phyloP scores from a whole-genome alignment of 2,113 vertebrate species.

The Semicossyphus pulcher region DNA sequence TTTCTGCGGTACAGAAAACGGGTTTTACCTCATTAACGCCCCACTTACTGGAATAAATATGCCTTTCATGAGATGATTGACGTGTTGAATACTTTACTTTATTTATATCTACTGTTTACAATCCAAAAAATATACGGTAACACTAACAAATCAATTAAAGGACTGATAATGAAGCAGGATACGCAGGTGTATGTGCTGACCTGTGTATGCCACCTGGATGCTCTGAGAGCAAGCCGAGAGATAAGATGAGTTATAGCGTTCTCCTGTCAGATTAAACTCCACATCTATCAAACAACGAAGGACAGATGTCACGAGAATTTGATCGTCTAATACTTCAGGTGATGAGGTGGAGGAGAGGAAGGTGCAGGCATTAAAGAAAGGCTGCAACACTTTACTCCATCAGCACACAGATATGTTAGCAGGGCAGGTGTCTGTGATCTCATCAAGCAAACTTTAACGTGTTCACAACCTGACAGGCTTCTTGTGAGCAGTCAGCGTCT shows the following conservation, averaged over 20 bases:
- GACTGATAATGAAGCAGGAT: too few relatives aligned
- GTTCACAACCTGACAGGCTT: not conserved
- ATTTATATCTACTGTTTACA: not conserved
- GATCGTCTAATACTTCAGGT: not conserved
- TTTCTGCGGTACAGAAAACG: too few relatives aligned
- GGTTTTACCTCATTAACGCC: not conserved
- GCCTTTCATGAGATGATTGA: not conserved
- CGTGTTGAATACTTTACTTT: not conserved
- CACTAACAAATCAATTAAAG: too few relatives aligned
- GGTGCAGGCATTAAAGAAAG: not conserved
- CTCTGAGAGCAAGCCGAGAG: not conserved
- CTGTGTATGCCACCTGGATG: not conserved
- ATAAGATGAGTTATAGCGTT: constrained; percentile 23
- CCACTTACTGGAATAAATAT: not conserved
- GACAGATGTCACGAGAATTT: constrained; percentile 1
- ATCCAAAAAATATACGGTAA: not conserved
- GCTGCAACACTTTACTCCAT: not conserved
- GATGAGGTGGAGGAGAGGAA: not conserved
- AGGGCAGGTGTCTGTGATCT: not conserved
- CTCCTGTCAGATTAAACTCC: constrained; percentile 2
- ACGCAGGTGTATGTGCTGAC: constrained; percentile 3
- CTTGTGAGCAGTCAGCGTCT: not conserved
- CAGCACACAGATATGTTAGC: not conserved
- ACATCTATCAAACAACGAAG: constrained; percentile 18
- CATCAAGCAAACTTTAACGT: not conserved